Evolutionary conservation across 2,888 invertebrate genomes (phyloP).

Genomic region (Ennomos quercinarius): DNA sequence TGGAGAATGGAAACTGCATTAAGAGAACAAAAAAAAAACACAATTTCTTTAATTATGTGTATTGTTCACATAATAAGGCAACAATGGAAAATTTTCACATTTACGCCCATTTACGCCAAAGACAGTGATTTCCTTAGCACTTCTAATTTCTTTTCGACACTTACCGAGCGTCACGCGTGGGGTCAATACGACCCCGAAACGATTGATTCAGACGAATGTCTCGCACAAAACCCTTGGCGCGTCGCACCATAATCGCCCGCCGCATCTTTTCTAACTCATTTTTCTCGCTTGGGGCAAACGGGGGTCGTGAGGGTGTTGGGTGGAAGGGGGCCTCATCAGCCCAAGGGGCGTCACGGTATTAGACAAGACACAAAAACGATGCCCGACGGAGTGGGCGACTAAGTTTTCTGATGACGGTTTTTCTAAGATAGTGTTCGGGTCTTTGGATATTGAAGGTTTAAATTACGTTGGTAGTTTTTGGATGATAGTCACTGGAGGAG

Average conservation of each 20-base stretch:
- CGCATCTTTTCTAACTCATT: constrained; percentile 86
- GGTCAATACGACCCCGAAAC: constrained; percentile 53
- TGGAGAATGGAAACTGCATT: too few species aligned
- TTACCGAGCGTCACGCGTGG: constrained; percentile 17
- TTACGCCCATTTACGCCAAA: too few species aligned
- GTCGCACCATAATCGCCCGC: constrained; percentile 81
- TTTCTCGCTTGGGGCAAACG: constrained; percentile 77
- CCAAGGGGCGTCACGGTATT: constrained; percentile 81
- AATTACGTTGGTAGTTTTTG: constrained; percentile 5
- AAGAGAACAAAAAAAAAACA: too few species aligned
- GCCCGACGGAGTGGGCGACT: constrained; percentile 74
- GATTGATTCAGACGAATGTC: constrained; percentile 81
- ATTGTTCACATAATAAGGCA: too few species aligned
- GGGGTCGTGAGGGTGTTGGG: constrained; percentile 43
- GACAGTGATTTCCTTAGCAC: too few species aligned
- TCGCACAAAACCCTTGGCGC: constrained; percentile 68
- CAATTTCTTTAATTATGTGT: too few species aligned
- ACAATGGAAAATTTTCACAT: too few species aligned
- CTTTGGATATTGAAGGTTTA: constrained; percentile 47
- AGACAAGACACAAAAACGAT: constrained; percentile 85
- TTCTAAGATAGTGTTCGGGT: constrained; percentile 48
- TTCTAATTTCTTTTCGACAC: constrained; percentile 5
- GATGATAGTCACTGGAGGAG: too few species aligned
- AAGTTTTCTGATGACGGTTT: constrained; percentile 75
- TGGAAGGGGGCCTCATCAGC: constrained; percentile 65